Percentiles rank a stretch among this genome's conserved stretches.
Evolutionary conservation across 2,888 invertebrate genomes (phyloP).

Genomic region (Megastigmus dorsalis): DNA sequence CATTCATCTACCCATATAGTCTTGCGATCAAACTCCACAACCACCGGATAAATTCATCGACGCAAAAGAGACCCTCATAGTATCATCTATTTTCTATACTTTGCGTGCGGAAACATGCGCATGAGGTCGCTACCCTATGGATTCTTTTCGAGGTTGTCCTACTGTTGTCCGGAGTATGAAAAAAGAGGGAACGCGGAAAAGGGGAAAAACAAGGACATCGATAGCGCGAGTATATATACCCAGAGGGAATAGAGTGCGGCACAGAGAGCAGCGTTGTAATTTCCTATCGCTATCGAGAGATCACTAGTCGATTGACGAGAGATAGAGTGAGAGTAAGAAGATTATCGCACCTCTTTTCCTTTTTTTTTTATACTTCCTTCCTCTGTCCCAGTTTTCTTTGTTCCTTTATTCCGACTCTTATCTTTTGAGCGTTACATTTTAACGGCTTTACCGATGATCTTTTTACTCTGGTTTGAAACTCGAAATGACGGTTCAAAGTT

Average conservation of each 20-base stretch:
- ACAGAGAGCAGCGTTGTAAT: conserved; percentile 12
- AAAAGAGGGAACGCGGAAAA: too few species aligned
- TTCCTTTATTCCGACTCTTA: conserved; percentile 1
- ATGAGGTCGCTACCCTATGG: not conserved
- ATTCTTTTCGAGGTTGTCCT: not conserved
- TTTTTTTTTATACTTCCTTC: not conserved
- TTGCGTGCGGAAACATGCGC: not conserved
- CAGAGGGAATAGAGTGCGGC: not conserved
- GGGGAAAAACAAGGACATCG: not conserved
- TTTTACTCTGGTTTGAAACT: too few species aligned
- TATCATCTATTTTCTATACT: not conserved
- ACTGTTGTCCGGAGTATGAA: not conserved
- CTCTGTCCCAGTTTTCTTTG: not conserved
- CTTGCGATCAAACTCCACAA: too few species aligned
- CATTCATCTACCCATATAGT: too few species aligned
- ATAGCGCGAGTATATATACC: not conserved
- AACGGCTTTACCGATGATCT: too few species aligned
- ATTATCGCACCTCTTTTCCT: not conserved
- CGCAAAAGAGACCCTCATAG: not conserved
- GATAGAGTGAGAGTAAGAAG: not conserved
- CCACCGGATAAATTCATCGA: not conserved
- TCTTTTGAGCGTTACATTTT: too few species aligned
- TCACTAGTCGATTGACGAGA: conserved; percentile 15
- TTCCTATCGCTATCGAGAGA: not conserved
- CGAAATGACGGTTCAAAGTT: too few species aligned